These are phyloP conservation scores for Lutjanus argentimaculatus DNA, from an alignment of 2,797 vertebrate genomes.

Conservation along the genomic window DNA sequence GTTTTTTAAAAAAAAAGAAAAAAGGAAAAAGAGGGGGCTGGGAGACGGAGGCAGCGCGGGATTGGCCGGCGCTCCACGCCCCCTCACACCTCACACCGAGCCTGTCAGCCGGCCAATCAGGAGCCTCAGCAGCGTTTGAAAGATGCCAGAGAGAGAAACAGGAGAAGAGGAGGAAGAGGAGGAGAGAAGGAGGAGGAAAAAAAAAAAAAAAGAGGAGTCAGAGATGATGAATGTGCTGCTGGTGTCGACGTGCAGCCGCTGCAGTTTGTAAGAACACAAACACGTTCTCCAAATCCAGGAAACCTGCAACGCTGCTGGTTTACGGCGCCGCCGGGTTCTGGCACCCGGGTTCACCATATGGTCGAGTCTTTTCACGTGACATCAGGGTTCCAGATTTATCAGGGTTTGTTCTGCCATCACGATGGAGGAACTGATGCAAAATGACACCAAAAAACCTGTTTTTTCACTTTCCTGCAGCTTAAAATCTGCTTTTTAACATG, in stretches of 20 bases:
- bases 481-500: not conserved
- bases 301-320: not conserved
- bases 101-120: slow-evolving; percentile 68
- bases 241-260: slow-evolving; percentile 50
- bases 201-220: not conserved
- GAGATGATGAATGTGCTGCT: slow-evolving; percentile 53
- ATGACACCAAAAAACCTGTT: not conserved
- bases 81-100: slow-evolving; percentile 21
- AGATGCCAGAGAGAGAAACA: slow-evolving; percentile 42
- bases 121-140: slow-evolving; percentile 69
- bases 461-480: not conserved
- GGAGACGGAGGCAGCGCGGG: slow-evolving; percentile 3
- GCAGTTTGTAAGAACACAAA: slow-evolving; percentile 41
- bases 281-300: not conserved
- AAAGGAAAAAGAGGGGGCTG: slow-evolving; percentile 37
- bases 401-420: not conserved
- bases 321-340: not conserved
- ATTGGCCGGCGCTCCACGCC: slow-evolving; percentile 55
- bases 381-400: not conserved
- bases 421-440: not conserved
- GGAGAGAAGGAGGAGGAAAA: not conserved
- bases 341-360: not conserved
- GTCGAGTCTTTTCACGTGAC: not conserved
- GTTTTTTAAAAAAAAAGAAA: not conserved
- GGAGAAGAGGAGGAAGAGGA: not conserved